Evolutionary conservation across 2,888 invertebrate genomes (phyloP), one percentile per base, ranked within the genome.

Genomic region (Cosmopolites sordidus): DNA sequence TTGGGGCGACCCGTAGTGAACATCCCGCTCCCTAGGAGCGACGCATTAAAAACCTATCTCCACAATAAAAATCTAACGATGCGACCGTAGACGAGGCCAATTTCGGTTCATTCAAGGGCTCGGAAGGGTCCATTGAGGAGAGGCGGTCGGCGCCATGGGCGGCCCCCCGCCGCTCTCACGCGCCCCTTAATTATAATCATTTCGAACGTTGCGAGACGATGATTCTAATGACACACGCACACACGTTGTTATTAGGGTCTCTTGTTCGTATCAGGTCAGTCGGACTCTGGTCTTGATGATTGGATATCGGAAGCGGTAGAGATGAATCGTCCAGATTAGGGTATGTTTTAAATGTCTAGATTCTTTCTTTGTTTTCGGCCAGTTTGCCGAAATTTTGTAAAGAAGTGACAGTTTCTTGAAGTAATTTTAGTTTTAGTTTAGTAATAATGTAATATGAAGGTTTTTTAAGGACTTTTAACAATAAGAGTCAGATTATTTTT

Each of bases 121-220:
- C 56, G 54, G 52, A 56, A 56, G 51, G 56, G 58, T 55, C 59
- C 64, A 64, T 62, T 64, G 60, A 62, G 58, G 62, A 65, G 63
- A 64, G 66, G 68, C 54, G 62, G 63, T 60, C 66, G 70, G 72
- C 71, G 72, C 71, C 71, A 68, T 67, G 68, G 71, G 70, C 71
- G 70, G 69, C 64, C 70, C 67, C 62, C 70, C 65, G 67, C 63
- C 66, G 64, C 66, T 66, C 67, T 66, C 66, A 8, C 60, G 51
- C 54, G 59, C 58, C 59, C 60, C 65, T 61, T 71, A 71, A 72
- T 72, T 72, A 71, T 66, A 67, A 71, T 72, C 67, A 72, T 72
- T 71, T 69, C 62, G 54, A 60, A 62, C 57, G 62, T 46, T 52
- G 49, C 40, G 44, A 62, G 58, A 60, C 57, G 56, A 62, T 60